Evolutionary conservation across 2,113 vertebrate genomes (phyloP), one percentile per base, ranked within the genome.

Genomic region (Prietella phreatophila): DNA sequence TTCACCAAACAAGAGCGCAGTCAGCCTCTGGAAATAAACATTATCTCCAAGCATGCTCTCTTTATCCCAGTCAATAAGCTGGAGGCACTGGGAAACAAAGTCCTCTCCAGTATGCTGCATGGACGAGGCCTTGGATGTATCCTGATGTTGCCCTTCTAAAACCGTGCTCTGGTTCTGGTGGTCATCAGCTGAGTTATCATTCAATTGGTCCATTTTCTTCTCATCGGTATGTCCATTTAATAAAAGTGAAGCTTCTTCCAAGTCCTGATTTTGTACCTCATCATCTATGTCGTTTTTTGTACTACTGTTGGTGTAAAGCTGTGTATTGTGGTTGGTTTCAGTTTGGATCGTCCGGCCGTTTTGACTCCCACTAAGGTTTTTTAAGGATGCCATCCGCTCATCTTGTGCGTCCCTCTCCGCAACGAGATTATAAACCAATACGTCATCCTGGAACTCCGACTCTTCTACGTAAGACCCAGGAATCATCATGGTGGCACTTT

Each of bases 401-500:
- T 88, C 78, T 63, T 58, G 80, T 27, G 93, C 75, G 58, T 99
- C 97, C 86, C 96, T 97, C 91, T 97, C 93, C 0, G 97, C 97
- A 20, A 98, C 96, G 0, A 99, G 93, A 90, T 97, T 94, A 71
- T 99, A 99, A 83, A 98, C 97, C 91, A 97, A 95, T 39, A 97
- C 95, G 1, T 99, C 98, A 2, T 98, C 96, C 93, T 98, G 96
- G 82, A 99, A 99, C 89, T 99, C 97, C 0, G 96, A 96, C 76
- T 99, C 98, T 82, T 99, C 98, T 0, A 98, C 95, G 39, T 99
- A 99, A 8, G 97, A 94, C 5, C 97, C 96, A 90, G 92, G 96
- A 88, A 99, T 91, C 55, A 98, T 93, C 94, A 95, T 96, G 88
- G 96, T 96, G 22, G 97, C 97, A 0, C 90, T 97, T 89, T 95